Evolutionary conservation across 2,113 vertebrate genomes (phyloP).

Genomic region (Dipodomys stephensi): DNA sequence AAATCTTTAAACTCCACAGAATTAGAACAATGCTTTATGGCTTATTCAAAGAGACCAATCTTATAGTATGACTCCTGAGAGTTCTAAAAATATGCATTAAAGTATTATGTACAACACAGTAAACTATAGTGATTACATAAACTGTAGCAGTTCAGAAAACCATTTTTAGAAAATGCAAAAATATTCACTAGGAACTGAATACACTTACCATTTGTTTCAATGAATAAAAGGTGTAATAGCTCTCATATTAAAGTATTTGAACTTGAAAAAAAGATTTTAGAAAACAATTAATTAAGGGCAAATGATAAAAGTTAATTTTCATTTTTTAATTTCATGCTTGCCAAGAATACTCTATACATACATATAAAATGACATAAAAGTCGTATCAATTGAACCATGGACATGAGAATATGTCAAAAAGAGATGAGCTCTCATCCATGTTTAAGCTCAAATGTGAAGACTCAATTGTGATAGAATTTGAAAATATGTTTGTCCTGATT

Average conservation of each 20-base stretch:
- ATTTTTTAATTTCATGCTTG: neutral
- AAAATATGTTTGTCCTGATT: neutral
- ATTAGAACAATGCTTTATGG: fast-evolving
- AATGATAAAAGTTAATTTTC: neutral
- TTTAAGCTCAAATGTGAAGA: neutral
- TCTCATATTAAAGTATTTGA: neutral
- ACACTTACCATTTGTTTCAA: neutral
- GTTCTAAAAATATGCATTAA: neutral
- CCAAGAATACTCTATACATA: neutral
- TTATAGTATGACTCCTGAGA: neutral
- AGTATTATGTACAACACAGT: neutral
- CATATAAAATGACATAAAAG: neutral
- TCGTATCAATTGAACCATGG: neutral
- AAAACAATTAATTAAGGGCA: neutral
- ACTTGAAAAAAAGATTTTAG: neutral
- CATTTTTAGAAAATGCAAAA: neutral
- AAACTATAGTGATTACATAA: neutral
- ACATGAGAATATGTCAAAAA: neutral
- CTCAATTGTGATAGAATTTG: neutral
- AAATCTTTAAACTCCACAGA: fast-evolving
- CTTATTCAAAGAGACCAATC: neutral
- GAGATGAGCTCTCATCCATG: neutral
- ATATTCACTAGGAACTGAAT: neutral
- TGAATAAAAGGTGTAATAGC: neutral
- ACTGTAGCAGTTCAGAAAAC: neutral